Evolutionary conservation across 2,888 invertebrate genomes (phyloP).

Genomic region (Megaustenia siamemsis): DNA sequence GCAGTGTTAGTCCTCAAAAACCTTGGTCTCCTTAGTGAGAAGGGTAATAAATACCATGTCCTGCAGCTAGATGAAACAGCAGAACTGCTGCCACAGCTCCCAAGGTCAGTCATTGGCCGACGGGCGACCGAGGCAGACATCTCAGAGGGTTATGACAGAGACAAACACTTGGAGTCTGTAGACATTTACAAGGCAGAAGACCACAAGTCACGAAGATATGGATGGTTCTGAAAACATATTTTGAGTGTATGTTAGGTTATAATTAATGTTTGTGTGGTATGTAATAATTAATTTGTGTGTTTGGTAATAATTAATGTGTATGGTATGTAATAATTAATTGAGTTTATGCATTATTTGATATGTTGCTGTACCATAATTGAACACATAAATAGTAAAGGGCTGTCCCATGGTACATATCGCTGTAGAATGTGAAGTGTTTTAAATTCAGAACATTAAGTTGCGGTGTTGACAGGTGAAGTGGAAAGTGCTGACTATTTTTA

Average conservation of each 20-base stretch:
- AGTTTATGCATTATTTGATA: no score
- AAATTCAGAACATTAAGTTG: no score
- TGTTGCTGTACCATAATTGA: no score
- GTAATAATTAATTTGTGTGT: not conserved
- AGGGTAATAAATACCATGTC: constrained; percentile 71
- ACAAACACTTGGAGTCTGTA: constrained; percentile 72
- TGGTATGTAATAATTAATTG: not conserved
- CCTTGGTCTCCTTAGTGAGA: constrained; percentile 71
- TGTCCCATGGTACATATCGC: no score
- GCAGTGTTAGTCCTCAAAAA: constrained; percentile 68
- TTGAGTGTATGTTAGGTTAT: not conserved
- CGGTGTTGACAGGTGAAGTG: no score
- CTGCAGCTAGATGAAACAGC: constrained; percentile 73
- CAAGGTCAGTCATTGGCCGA: constrained; percentile 69
- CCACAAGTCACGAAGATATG: constrained; percentile 65
- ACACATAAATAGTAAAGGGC: no score
- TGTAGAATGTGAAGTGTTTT: no score
- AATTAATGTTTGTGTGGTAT: not conserved
- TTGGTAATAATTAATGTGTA: no score
- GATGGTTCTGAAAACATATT: constrained; percentile 64
- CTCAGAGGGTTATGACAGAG: constrained; percentile 76
- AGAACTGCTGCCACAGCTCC: constrained; percentile 72
- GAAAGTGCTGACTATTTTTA: no score
- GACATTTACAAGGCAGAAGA: constrained; percentile 73
- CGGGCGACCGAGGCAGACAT: constrained; percentile 69